Conservation (phyloP, 2,888 invertebrate genomes). For the Aphodius granarius region DNA sequence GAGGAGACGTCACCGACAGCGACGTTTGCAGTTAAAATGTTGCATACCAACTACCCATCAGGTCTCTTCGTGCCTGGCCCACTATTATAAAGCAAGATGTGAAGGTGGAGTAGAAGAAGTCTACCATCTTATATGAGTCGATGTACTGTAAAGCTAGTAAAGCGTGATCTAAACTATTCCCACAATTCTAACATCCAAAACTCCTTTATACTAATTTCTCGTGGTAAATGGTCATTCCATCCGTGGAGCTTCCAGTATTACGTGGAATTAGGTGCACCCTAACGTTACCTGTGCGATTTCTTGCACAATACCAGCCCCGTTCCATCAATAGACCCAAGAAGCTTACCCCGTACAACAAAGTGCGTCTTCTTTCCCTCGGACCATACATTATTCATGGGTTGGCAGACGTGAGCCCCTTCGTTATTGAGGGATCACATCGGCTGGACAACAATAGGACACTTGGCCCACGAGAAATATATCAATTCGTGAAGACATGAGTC, state of each 20-base stretch:
- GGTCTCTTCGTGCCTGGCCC: no score
- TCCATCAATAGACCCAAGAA: background rate
- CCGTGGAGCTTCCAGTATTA: background rate
- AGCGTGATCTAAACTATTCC: no score
- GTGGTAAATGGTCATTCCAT: background rate
- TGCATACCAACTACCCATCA: background rate
- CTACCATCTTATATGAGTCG: no score
- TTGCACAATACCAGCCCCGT: slow-evolving; percentile 2
- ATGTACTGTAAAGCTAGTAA: no score
- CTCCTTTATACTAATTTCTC: no score
- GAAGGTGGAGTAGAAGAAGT: no score
- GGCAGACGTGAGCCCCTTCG: background rate
- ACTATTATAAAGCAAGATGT: no score
- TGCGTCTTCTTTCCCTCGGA: background rate
- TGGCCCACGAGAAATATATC: background rate
- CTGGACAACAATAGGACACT: background rate
- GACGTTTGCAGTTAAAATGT: slow-evolving; percentile 1
- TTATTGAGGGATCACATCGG: background rate
- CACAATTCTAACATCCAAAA: no score
- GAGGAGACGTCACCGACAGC: background rate
- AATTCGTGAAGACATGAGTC: background rate
- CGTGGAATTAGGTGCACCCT: background rate
- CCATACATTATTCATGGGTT: slow-evolving; percentile 10
- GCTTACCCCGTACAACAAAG: slow-evolving; percentile 5
- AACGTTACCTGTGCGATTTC: background rate